Evolutionary conservation across 2,888 invertebrate species (phyloP).

Genomic region (Leucoptera coffeella): DNA sequence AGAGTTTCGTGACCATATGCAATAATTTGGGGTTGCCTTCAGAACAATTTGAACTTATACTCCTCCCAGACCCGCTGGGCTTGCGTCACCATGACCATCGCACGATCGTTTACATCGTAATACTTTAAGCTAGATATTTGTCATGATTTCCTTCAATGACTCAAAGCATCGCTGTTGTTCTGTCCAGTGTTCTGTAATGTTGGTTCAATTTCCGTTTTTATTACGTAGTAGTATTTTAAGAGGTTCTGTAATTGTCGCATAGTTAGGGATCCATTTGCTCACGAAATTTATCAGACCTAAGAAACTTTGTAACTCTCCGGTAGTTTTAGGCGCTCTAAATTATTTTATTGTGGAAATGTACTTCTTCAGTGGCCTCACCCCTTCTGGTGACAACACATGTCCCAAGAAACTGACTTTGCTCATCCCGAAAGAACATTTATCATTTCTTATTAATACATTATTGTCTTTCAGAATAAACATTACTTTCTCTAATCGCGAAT

Average conservation of each 20-base stretch:
- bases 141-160: neutral
- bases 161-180: slow-evolving; percentile 1
- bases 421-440: slow-evolving; percentile 1
- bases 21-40: neutral
- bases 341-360: slow-evolving; percentile 1
- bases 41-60: neutral
- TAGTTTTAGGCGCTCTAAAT: slow-evolving; percentile 2
- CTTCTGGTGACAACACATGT: slow-evolving; percentile 1
- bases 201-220: neutral
- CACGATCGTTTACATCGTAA: slow-evolving; percentile 1
- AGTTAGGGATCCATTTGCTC: slow-evolving; percentile 2
- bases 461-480: neutral
- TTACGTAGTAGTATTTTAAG: slow-evolving; percentile 2
- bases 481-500: neutral
- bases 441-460: slow-evolving; percentile 1
- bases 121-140: neutral
- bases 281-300: slow-evolving; percentile 2
- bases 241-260: slow-evolving; percentile 2
- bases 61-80: slow-evolving; percentile 1
- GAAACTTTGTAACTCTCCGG: slow-evolving; percentile 1
- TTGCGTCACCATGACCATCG: slow-evolving; percentile 1
- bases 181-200: neutral
- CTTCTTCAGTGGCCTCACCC: slow-evolving; percentile 1
- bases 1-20: neutral
- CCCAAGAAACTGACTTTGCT: slow-evolving; percentile 2